These are phyloP conservation scores for Xenopus petersii DNA, from an alignment of 2,797 vertebrate genomes.

Conservation along the genomic window DNA sequence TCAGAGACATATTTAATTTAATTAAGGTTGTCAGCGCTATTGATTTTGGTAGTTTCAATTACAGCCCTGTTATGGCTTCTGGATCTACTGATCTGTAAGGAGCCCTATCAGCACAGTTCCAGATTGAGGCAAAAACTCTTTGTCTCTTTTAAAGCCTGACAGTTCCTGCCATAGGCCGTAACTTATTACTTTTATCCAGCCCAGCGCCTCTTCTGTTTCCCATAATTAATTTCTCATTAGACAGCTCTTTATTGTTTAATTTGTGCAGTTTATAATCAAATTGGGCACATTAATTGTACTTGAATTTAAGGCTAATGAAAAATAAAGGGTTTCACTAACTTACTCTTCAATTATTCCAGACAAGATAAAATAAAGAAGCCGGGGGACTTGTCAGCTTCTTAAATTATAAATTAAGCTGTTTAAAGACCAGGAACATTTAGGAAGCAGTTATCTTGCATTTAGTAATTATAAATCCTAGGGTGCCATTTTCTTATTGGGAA, in stretches of 20 bases:
- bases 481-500: slow-evolving; percentile 68
- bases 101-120: slow-evolving; percentile 90
- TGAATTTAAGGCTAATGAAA: slow-evolving; percentile 90
- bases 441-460: slow-evolving; percentile 84
- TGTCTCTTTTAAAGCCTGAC: slow-evolving; percentile 86
- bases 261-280: slow-evolving; percentile 99
- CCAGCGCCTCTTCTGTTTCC: slow-evolving; percentile 82
- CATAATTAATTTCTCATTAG: slow-evolving; percentile 99
- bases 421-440: slow-evolving; percentile 79
- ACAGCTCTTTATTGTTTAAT: slow-evolving; percentile 99
- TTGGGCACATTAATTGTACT: slow-evolving; percentile 98
- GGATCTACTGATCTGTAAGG: slow-evolving; percentile 98
- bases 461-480: slow-evolving; percentile 78
- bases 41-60: slow-evolving; percentile 99
- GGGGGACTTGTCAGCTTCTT: slow-evolving; percentile 76
- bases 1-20: slow-evolving; percentile 97
- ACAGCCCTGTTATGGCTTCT: slow-evolving; percentile 85
- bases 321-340: slow-evolving; percentile 86
- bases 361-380: slow-evolving; percentile 80
- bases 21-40: slow-evolving; percentile 96
- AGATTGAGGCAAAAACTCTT: slow-evolving; percentile 87
- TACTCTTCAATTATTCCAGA: slow-evolving; percentile 77
- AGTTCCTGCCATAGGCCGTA: slow-evolving; percentile 79
- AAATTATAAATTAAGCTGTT: slow-evolving; percentile 83
- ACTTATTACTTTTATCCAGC: slow-evolving; percentile 81